Percentiles rank a stretch among this genome's conserved stretches.
Evolutionary conservation across 2,888 invertebrate species (phyloP).

Genomic region (Slavum lentiscoides): DNA sequence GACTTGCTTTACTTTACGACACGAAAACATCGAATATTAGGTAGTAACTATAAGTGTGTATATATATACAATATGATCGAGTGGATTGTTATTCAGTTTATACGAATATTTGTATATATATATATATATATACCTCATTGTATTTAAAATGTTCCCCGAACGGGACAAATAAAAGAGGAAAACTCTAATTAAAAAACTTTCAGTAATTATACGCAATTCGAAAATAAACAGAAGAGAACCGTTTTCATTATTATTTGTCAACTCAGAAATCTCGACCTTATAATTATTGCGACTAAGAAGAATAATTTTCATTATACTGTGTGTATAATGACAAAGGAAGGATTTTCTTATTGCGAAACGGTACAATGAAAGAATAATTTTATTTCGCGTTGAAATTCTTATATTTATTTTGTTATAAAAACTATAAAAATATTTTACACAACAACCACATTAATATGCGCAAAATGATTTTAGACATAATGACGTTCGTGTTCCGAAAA

Average conservation of each 20-base stretch:
- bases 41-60: too few species aligned
- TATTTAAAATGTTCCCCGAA: neutral
- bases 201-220: constrained; percentile 16
- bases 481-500: too few species aligned
- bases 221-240: constrained; percentile 9
- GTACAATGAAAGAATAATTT: neutral
- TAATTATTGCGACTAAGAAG: constrained; percentile 14
- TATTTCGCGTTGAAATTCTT: neutral
- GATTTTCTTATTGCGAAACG: neutral
- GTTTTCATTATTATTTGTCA: constrained; percentile 22
- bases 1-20: too few species aligned
- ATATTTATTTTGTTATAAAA: neutral
- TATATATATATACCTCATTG: too few species aligned
- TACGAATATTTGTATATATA: neutral
- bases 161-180: neutral
- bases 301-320: neutral
- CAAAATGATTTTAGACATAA: too few species aligned
- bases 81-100: neutral
- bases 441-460: too few species aligned
- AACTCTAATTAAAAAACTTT: constrained; percentile 45
- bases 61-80: neutral
- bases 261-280: constrained; percentile 21
- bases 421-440: neutral
- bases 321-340: neutral
- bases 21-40: too few species aligned